Conservation (phyloP, 2,797 vertebrate species). For the Cheirogaleus major region DNA sequence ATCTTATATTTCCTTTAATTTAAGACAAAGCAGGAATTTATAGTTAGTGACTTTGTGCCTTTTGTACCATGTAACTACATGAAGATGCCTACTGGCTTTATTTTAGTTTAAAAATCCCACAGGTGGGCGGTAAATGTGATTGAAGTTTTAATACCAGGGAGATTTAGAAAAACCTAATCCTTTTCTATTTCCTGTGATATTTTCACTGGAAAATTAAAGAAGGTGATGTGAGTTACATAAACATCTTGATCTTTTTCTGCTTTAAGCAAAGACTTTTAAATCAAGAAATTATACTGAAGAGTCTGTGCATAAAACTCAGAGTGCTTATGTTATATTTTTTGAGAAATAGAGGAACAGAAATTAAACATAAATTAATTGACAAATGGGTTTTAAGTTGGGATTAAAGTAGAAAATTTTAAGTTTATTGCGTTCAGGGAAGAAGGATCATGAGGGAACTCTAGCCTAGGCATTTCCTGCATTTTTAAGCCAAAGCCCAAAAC, state of each 20-base stretch:
- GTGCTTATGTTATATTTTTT: background rate
- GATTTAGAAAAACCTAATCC: background rate
- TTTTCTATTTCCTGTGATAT: background rate
- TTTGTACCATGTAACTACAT: background rate
- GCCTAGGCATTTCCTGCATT: background rate
- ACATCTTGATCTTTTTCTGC: background rate
- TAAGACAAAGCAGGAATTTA: background rate
- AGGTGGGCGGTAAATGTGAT: background rate
- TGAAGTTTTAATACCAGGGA: background rate
- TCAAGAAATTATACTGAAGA: background rate
- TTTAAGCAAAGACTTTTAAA: background rate
- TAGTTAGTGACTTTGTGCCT: background rate
- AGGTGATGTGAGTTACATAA: background rate
- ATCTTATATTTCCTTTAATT: background rate
- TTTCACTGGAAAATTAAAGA: background rate
- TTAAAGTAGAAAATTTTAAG: background rate
- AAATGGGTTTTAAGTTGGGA: background rate
- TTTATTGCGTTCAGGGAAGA: background rate
- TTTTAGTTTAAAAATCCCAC: background rate
- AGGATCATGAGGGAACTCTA: background rate
- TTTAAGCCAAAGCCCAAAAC: background rate
- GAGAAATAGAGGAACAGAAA: background rate
- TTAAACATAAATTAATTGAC: background rate
- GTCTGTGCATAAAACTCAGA: background rate
- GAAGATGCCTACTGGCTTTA: background rate